These are phyloP conservation scores for Ammodytes marinus DNA, from an alignment of 2,113 vertebrate genomes.

Conservation along the genomic window DNA sequence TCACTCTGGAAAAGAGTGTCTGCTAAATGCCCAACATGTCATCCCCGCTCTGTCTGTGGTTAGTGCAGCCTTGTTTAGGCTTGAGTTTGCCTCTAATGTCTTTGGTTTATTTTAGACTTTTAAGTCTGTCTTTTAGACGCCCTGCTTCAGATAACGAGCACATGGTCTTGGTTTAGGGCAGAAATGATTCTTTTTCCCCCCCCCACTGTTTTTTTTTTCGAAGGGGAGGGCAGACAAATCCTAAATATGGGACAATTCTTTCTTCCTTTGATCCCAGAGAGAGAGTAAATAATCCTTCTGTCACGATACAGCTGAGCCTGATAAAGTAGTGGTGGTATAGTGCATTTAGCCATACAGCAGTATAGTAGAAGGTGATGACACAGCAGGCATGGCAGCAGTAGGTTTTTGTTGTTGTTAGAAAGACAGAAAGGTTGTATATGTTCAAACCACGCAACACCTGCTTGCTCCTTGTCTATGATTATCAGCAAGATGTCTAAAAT, in stretches of 20 bases:
- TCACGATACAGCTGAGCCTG: constrained; percentile 40
- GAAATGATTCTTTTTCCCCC: constrained; percentile 48
- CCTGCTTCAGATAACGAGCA: constrained; percentile 76
- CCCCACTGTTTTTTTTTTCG: neutral
- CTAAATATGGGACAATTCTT: constrained; percentile 58
- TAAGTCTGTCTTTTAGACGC: constrained; percentile 64
- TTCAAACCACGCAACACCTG: constrained; percentile 5
- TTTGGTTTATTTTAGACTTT: constrained; percentile 74
- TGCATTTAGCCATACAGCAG: constrained; percentile 13
- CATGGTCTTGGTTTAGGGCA: constrained; percentile 73
- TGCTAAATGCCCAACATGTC: constrained; percentile 75
- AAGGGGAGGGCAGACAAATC: constrained; percentile 14
- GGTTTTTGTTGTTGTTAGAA: constrained; percentile 14
- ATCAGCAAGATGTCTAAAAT: constrained; percentile 5
- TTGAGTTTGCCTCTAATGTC: constrained; percentile 71
- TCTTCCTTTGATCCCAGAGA: constrained; percentile 54
- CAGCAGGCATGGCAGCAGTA: constrained; percentile 2
- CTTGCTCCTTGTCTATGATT: neutral
- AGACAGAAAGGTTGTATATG: constrained; percentile 8
- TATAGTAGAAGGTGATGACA: constrained; percentile 34
- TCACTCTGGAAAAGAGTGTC: constrained; percentile 69
- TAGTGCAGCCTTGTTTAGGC: constrained; percentile 75
- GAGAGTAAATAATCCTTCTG: constrained; percentile 54
- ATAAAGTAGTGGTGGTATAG: constrained; percentile 40
- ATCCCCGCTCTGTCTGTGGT: constrained; percentile 74